Base-by-base conservation (phyloP, 2,797 vertebrate species). In the Lepidocolaptes lacrymiger region DNA sequence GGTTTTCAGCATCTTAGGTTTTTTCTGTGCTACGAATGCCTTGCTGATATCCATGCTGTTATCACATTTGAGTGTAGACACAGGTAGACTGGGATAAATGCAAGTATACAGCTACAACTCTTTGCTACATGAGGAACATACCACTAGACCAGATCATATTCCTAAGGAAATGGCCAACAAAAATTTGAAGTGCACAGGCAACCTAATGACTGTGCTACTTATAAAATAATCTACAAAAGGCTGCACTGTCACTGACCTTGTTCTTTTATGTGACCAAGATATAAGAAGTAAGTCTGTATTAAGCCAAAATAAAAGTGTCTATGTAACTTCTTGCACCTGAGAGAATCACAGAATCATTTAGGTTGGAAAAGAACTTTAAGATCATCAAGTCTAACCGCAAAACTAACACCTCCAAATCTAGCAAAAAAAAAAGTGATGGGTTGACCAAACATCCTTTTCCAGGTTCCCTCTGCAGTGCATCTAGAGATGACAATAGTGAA, bases 381-480 rank as follows among this genome's bases (percentile, higher is more conserved):
- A 28, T 21, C n/a, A 36, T 48, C 24, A 36, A 49, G n/a, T 28
- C 24, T 15, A 67, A 67, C 13, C 1, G 9, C 43, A 46, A 66
- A 66, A 17, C 15, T 34, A 75, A 27, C 30, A 68, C 7, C 28
- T 58, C 7, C 11, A 62, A 24, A 1, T 6, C 6, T 5, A 62
- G 16, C 9, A 24, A 62, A 62, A n/a, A 36, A 36, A 37, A 32
- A 37, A 62, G 9, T 12, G 13, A 41, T 24, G 23, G 36, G 23
- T 43, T 49, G 49, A 69, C 15, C 0, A 0, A 62, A 24, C 23
- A 37, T 28, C 19, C 23, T 56, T n/a, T 20, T 75, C 13, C 56
- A 43, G 13, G 34, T 37, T 8, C 10, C 43, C 7, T 37, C 15
- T 6, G 2, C 11, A 43, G 30, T 24, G 13, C 19, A 56, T 27